Percentiles rank a stretch among this genome's conserved stretches.
These are phyloP conservation scores for Brenthis daphne DNA, from an alignment of 2,888 invertebrate genomes.

Conservation along the genomic window DNA sequence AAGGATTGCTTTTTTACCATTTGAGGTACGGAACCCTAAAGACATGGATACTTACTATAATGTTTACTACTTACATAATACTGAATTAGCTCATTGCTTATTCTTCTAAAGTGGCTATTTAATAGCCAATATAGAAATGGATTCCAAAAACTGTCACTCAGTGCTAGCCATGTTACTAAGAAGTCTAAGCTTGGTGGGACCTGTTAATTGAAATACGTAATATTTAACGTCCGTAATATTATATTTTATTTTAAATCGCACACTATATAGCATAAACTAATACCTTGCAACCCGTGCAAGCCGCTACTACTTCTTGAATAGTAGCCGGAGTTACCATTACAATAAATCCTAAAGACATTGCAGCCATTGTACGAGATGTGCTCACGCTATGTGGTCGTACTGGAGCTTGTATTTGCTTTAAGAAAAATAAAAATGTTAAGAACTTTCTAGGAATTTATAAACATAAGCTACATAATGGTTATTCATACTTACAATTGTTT, in stretches of 20 bases:
- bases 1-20: no score
- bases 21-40: not conserved
- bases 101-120: slow-evolving; percentile 91
- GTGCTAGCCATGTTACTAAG: slow-evolving; percentile 92
- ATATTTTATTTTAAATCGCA: not conserved
- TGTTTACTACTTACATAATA: slow-evolving; percentile 84
- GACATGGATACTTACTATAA: no score
- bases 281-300: slow-evolving; percentile 93
- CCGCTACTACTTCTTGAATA: slow-evolving; percentile 94
- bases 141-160: slow-evolving; percentile 95
- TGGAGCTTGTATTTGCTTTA: slow-evolving; percentile 65
- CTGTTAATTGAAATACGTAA: slow-evolving; percentile 57
- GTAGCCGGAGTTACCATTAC: slow-evolving; percentile 96
- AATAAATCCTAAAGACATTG: slow-evolving; percentile 94
- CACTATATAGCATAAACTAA: not conserved
- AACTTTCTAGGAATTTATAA: not conserved
- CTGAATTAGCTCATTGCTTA: slow-evolving; percentile 88
- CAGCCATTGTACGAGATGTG: slow-evolving; percentile 94
- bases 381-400: slow-evolving; percentile 88
- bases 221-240: not conserved
- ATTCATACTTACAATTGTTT: slow-evolving; percentile 43
- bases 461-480: slow-evolving; percentile 1
- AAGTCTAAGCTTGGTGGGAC: slow-evolving; percentile 92
- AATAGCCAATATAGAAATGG: slow-evolving; percentile 94
- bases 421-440: slow-evolving; percentile 25